These are phyloP conservation scores for Actenoides lindsayi DNA, from an alignment of 2,113 vertebrate species.

Conservation along the genomic window DNA sequence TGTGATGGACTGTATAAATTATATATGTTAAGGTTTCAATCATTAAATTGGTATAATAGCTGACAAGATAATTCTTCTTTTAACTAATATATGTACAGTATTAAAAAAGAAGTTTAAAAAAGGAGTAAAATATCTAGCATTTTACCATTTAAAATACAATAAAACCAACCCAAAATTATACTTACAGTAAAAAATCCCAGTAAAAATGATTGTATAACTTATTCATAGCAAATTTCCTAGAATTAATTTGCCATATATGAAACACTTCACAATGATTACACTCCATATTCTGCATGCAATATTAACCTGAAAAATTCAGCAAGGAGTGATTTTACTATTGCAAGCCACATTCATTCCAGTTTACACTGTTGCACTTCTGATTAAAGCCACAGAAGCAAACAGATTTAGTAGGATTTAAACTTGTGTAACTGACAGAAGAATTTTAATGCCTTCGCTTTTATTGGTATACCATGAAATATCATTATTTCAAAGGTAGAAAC, in stretches of 20 bases:
- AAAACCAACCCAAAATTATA: neutral
- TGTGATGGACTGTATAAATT: neutral
- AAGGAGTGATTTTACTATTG: neutral
- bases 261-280: neutral
- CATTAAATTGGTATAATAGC: neutral
- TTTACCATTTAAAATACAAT: neutral
- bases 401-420: neutral
- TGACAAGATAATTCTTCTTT: neutral
- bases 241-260: neutral
- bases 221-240: neutral
- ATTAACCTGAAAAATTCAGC: neutral
- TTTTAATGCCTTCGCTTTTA: neutral
- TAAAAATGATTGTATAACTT: neutral
- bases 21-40: neutral
- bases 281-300: neutral
- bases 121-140: neutral
- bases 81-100: neutral
- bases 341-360: neutral
- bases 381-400: neutral
- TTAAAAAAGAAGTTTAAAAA: neutral
- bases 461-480: neutral
- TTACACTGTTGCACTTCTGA: neutral
- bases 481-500: neutral
- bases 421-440: neutral
- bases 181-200: neutral